Conservation (phyloP, 2,113 vertebrate genomes). For the Gymnobelideus leadbeateri region DNA sequence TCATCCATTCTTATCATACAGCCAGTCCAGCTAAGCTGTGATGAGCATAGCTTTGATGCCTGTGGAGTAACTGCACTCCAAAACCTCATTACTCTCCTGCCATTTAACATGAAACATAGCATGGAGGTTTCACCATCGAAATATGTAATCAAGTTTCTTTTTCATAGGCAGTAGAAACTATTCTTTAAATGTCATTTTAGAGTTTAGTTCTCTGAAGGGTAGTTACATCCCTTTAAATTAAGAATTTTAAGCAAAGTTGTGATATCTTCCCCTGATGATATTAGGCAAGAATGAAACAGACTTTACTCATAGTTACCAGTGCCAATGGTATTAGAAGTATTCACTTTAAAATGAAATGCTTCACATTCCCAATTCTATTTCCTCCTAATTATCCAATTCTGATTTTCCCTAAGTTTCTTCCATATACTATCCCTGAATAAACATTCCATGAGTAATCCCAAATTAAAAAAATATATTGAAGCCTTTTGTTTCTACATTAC, state of each 20-base stretch:
- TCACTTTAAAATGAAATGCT: not conserved
- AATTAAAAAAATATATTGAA: not conserved
- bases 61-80: not conserved
- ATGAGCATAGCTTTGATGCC: not conserved
- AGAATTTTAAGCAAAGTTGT: conserved; percentile 15
- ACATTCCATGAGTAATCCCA: not conserved
- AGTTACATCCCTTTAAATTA: not conserved
- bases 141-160: not conserved
- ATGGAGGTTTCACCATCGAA: not conserved
- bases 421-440: not conserved
- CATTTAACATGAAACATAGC: not conserved
- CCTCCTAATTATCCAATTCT: not conserved
- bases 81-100: not conserved
- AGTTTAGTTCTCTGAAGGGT: not conserved
- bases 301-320: not conserved
- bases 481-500: not conserved
- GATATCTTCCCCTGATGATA: not conserved
- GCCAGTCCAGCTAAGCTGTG: not conserved
- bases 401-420: not conserved
- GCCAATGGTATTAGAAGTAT: not conserved
- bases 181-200: not conserved
- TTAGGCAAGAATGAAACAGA: not conserved
- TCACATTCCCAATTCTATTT: not conserved
- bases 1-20: not conserved
- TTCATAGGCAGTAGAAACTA: not conserved